Percentiles rank a stretch among this genome's conserved stretches.
These are phyloP conservation scores for Pachycephus smyrnensis DNA, from an alignment of 2,888 invertebrate species.

Conservation along the genomic window DNA sequence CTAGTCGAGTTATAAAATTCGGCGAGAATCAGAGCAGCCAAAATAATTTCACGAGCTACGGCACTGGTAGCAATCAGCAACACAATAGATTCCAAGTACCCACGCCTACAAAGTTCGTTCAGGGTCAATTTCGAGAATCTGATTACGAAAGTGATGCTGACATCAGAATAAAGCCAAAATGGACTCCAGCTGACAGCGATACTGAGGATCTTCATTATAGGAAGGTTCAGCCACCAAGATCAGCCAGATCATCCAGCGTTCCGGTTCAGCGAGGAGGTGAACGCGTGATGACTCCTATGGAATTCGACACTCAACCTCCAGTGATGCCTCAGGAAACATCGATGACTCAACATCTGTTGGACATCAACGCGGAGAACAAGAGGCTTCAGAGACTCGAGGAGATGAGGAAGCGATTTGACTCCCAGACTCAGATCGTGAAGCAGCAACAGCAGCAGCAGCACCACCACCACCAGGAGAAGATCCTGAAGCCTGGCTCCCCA, in stretches of 20 bases:
- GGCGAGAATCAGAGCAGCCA: conserved; percentile 64
- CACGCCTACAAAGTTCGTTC: conserved; percentile 75
- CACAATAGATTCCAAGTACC: conserved; percentile 58
- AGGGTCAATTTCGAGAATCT: conserved; percentile 75
- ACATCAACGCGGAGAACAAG: conserved; percentile 53
- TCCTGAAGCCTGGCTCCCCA: conserved; percentile 70
- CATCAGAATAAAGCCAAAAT: conserved; percentile 73
- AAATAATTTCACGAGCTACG: conserved; percentile 5
- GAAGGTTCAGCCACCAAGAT: conserved; percentile 72
- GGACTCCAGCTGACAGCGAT: conserved; percentile 74
- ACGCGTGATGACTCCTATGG: conserved; percentile 73
- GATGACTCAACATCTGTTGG: conserved; percentile 38
- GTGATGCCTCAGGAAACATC: conserved; percentile 61
- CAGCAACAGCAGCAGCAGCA: conserved; percentile 13
- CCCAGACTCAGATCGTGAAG: conserved; percentile 26
- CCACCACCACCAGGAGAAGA: conserved; percentile 30
- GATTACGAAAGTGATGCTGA: conserved; percentile 80
- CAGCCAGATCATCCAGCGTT: conserved; percentile 69
- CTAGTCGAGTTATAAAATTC: conserved; percentile 77
- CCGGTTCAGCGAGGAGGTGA: conserved; percentile 64
- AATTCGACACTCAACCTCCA: conserved; percentile 72
- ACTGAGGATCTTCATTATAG: conserved; percentile 72
- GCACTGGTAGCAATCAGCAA: conserved; percentile 26
- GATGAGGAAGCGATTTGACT: conserved; percentile 55
- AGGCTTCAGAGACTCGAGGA: conserved; percentile 55